These are phyloP conservation scores for Luffia ferchaultella DNA, from an alignment of 2,888 invertebrate species.

Conservation along the genomic window DNA sequence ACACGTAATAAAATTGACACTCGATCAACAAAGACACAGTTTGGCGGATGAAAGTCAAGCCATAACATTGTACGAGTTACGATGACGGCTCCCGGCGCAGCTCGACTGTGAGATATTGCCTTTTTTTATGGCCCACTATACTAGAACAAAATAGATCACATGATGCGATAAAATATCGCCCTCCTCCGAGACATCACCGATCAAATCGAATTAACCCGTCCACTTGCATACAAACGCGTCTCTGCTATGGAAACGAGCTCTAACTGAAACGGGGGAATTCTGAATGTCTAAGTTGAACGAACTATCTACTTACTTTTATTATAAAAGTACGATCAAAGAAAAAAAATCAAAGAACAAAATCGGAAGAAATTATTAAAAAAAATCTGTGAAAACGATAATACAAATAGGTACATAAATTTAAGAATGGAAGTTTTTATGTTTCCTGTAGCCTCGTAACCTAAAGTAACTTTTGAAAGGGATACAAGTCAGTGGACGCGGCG, in stretches of 20 bases:
- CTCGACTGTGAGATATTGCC: constrained; percentile 65
- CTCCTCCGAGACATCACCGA: constrained; percentile 45
- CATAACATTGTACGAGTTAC: constrained; percentile 64
- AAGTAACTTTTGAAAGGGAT: too few species aligned
- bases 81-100: constrained; percentile 53
- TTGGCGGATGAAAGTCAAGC: constrained; percentile 13
- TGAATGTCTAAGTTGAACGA: background rate
- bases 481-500: background rate
- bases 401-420: too few species aligned
- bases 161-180: constrained; percentile 65
- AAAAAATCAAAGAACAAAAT: background rate
- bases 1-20: background rate
- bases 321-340: background rate
- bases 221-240: constrained; percentile 62
- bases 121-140: constrained; percentile 64
- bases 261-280: background rate
- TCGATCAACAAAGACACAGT: background rate
- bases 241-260: constrained; percentile 47
- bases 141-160: constrained; percentile 65
- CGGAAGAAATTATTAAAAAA: too few species aligned
- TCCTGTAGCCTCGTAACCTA: too few species aligned
- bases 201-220: constrained; percentile 65
- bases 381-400: too few species aligned
- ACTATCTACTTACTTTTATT: background rate
- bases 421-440: too few species aligned